Base-by-base conservation (phyloP, 1,140 invertebrate species). In the Muscidifurax raptorellus region DNA sequence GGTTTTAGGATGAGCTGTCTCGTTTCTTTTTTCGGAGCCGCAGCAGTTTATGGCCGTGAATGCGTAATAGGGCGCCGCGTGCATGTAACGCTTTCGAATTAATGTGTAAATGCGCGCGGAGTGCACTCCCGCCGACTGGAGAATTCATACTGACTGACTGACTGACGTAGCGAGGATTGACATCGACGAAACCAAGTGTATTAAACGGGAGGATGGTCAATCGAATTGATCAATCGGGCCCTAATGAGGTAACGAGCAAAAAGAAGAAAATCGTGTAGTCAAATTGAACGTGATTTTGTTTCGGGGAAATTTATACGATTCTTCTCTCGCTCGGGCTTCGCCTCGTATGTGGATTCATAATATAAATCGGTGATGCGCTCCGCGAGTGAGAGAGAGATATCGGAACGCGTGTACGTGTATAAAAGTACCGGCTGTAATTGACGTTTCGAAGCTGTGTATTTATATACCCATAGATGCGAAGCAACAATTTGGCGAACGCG, bases 1-100 rank as follows among this genome's bases (percentile, higher is more conserved):
- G n/a, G 22, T 78, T 59, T 78, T 78, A 78, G 64, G 32, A n/a
- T n/a, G n/a, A 64, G 76, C 28, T 30, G 44, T 59, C 47, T 18
- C 28, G 27, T 66, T n/a, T 30, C 36, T 36, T n/a, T 77, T 77
- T 77, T 52, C 59, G 52, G 52, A 59, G 18, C 6, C 22, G 52
- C 52, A 9, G 44, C 44, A 47, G 44, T 59, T 59, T 59, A 59
- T 59, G 52, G 22, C 2, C 52, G 52, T 59, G 52, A 59, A 59
- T 59, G 52, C 52, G 52, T 59, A 59, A 59, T 59, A 59, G 52
- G 36, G 22, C 52, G 47, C 52, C 3, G 22, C 52, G 15, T 59
- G 2, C 9, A 9, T 59, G 44, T 13, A 9, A 13, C 44, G 15
- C 10, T 47, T 18, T 47, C 2, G 36, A 40, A 40, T 40, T 40